Percentiles rank a stretch among this genome's conserved stretches.
Conservation (phyloP, 2,797 vertebrate species). For the Gymnocypris eckloni region DNA sequence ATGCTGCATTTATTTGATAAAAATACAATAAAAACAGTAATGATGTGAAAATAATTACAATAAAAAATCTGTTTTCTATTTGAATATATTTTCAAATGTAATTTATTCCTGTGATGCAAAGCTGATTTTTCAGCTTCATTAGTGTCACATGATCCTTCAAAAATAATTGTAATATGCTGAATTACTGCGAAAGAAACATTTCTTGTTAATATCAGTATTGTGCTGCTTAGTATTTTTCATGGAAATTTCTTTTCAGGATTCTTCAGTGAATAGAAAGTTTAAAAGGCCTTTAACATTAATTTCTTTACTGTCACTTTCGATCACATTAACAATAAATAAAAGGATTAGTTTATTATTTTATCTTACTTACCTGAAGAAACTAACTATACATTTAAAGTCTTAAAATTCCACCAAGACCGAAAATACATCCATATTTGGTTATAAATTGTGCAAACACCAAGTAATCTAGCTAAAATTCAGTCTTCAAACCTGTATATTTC, state of each 20-base stretch:
- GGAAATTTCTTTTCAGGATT: too few species aligned
- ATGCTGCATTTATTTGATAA: neutral
- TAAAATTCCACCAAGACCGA: neutral
- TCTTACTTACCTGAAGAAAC: neutral
- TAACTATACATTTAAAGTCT: neutral
- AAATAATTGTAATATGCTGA: neutral
- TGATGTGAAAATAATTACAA: neutral
- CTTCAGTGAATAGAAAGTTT: neutral
- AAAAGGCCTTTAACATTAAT: neutral
- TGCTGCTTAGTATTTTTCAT: neutral
- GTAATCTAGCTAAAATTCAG: neutral
- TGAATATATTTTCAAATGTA: neutral
- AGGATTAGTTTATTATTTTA: neutral
- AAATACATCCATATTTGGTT: neutral
- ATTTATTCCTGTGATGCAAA: neutral
- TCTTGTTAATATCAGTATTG: neutral
- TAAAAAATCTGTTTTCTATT: neutral
- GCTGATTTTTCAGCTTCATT: neutral
- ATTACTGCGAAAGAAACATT: neutral
- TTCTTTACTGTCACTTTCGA: neutral
- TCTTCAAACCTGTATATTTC: neutral
- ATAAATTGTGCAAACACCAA: neutral
- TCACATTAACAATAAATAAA: neutral
- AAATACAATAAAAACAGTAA: neutral
- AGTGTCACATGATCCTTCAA: neutral